phyloP scores from a whole-genome alignment of 2,797 vertebrate species.

The Anniella stebbinsi region DNA sequence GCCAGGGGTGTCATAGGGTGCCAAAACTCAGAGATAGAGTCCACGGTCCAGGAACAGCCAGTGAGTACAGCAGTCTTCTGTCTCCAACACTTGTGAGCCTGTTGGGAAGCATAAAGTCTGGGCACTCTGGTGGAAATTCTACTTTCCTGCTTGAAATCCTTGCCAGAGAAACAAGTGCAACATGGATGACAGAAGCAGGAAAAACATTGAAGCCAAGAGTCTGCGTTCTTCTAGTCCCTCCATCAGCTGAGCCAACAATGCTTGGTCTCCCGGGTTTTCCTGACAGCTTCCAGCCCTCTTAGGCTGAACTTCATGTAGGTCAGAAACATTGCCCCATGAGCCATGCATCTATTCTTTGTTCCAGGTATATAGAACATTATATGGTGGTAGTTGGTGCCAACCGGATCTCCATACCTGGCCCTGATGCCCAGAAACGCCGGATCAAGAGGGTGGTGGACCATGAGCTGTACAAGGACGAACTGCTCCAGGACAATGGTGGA shows the following conservation, averaged over 20 bases:
- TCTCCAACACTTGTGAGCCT: too few relatives aligned
- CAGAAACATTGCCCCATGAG: too few relatives aligned
- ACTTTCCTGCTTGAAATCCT: background rate
- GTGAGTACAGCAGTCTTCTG: background rate
- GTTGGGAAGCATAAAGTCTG: background rate
- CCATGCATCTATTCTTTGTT: background rate
- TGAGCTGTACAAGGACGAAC: background rate
- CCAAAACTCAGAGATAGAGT: background rate
- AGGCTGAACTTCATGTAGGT: too few relatives aligned
- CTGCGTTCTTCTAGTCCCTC: too few relatives aligned
- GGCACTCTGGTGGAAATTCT: background rate
- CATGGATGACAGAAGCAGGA: background rate
- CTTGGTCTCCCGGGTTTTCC: background rate
- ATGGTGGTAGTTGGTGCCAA: constrained; percentile 9
- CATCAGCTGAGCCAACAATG: background rate
- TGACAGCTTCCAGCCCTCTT: background rate
- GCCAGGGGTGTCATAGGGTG: accelerated
- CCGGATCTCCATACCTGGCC: accelerated
- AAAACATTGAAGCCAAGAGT: background rate
- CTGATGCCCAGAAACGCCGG: background rate
- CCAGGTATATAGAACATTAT: background rate
- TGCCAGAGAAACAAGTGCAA: too few relatives aligned
- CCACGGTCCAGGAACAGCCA: background rate
- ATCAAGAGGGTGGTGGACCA: constrained; percentile 1
- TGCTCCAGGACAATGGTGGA: accelerated